Evolutionary conservation across 2,113 vertebrate species (phyloP).

Genomic region (Zosterops hypoxanthus): DNA sequence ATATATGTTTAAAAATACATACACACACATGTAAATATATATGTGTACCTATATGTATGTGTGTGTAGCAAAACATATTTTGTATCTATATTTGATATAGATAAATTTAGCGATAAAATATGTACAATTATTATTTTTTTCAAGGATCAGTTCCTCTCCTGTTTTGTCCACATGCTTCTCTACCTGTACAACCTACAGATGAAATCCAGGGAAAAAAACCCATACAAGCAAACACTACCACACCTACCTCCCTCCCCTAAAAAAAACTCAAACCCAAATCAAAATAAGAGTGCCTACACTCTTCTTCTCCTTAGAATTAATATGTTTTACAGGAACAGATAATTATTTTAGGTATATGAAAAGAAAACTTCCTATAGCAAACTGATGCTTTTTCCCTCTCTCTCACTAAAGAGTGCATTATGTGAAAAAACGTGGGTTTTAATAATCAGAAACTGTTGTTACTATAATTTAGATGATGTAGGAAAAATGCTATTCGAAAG

Average conservation of each 20-base stretch:
- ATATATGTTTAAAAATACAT: fast-evolving
- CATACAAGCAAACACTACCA: neutral
- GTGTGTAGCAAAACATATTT: neutral
- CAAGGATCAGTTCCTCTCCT: neutral
- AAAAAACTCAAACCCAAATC: neutral
- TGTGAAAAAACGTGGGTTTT: neutral
- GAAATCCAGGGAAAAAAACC: neutral
- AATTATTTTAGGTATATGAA: neutral
- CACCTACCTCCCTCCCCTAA: fast-evolving
- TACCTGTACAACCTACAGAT: neutral
- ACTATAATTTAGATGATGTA: neutral
- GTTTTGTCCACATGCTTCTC: neutral
- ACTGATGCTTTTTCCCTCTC: fast-evolving
- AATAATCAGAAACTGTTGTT: neutral
- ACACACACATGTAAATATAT: fast-evolving
- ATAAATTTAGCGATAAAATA: neutral
- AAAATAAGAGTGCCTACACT: fast-evolving
- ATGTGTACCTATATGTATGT: neutral
- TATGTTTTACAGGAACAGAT: neutral
- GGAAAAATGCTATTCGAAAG: neutral
- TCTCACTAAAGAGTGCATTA: neutral
- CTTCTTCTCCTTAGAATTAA: neutral
- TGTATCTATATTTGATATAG: neutral
- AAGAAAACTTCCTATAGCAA: neutral
- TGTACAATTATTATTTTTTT: neutral